Evolutionary conservation across 1,140 invertebrate genomes (phyloP).

Genomic region (Ceratina japonica): DNA sequence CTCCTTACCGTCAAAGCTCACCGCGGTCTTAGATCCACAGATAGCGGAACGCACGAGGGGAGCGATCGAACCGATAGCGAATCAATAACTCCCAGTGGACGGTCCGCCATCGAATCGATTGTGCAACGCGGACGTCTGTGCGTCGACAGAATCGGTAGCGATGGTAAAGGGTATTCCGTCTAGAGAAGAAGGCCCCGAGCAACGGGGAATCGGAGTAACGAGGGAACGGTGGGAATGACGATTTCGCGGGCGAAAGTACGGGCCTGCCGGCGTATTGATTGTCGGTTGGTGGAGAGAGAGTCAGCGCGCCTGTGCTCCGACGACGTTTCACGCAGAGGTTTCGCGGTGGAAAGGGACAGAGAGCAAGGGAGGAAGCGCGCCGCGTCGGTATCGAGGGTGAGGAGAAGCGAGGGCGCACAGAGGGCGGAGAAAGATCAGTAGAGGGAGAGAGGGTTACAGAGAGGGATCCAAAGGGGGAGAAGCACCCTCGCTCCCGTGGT

Average conservation of each 20-base stretch:
- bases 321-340: conserved; percentile 48
- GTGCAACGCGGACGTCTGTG: no score
- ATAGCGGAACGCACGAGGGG: no score
- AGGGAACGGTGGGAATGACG: conserved; percentile 67
- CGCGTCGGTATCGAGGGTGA: conserved; percentile 32
- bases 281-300: conserved; percentile 69
- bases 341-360: conserved; percentile 11
- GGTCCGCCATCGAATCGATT: no score
- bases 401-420: conserved; percentile 12
- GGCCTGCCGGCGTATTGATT: conserved; percentile 76
- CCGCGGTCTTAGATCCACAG: no score
- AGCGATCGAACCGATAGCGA: no score
- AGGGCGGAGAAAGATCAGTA: conserved; percentile 39
- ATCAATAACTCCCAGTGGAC: no score
- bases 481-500: conserved; percentile 52
- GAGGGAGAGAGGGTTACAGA: conserved; percentile 23
- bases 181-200: neutral
- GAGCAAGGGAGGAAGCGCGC: conserved; percentile 18
- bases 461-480: conserved; percentile 37
- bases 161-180: neutral
- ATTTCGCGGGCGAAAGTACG: conserved; percentile 74
- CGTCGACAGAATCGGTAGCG: no score
- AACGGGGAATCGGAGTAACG: conserved; percentile 40
- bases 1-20: no score
- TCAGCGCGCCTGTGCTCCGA: conserved; percentile 68